Conservation (phyloP, 2,797 vertebrate species). For the Megaceryle alcyon region DNA sequence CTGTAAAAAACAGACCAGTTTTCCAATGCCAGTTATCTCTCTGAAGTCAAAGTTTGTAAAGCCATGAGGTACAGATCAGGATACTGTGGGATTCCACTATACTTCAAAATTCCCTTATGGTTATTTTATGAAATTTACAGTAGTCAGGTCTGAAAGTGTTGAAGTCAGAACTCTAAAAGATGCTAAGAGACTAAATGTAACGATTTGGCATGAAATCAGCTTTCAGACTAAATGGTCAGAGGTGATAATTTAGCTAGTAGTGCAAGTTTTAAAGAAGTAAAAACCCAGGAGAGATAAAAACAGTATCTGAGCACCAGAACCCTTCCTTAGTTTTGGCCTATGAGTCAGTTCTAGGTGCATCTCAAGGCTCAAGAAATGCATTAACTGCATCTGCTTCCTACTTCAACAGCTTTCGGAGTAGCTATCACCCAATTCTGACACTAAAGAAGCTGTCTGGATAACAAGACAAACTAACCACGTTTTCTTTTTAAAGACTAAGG, state of each 20-base stretch:
- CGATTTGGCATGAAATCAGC: background rate
- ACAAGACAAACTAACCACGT: background rate
- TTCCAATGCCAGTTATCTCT: background rate
- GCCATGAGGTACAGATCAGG: background rate
- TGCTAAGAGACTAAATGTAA: background rate
- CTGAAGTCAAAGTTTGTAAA: background rate
- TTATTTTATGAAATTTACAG: background rate
- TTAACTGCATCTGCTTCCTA: fast-evolving
- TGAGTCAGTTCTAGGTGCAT: background rate
- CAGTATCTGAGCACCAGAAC: background rate
- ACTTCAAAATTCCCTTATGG: background rate
- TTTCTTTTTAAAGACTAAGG: background rate
- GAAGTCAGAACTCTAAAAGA: background rate
- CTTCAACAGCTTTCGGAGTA: background rate
- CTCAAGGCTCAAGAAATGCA: background rate
- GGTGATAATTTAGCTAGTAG: background rate
- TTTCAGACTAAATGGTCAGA: background rate
- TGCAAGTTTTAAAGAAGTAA: background rate
- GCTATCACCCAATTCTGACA: background rate
- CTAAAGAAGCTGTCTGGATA: background rate
- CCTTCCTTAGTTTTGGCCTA: background rate
- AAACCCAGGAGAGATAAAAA: background rate
- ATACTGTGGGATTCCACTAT: background rate
- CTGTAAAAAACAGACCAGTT: background rate
- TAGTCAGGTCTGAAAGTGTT: fast-evolving